Evolutionary conservation across 1,140 invertebrate genomes (phyloP), one percentile per base, ranked within the genome.

Genomic region (Lordiphosa mommai): DNA sequence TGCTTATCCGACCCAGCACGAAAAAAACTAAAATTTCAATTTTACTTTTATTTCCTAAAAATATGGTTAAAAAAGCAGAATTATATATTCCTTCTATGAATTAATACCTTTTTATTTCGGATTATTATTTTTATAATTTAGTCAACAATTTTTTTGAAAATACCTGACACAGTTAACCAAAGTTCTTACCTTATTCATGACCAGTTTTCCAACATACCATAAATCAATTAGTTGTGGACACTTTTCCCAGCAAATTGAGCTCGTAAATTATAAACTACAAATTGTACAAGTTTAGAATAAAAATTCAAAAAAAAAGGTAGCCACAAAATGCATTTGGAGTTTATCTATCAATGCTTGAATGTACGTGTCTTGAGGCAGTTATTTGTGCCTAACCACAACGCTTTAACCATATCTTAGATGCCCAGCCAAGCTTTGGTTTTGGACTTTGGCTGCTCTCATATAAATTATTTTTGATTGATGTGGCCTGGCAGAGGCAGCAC

Each of bases 381-480:
- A 67, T 58, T 50, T 48, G 36, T 14, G 41, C 32, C 32, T 7
- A 41, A 29, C 14, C 47, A 34, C 43, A 55, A 55, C 32, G 32
- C 43, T 60, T 47, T 68, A 37, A 41, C 38, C 70, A 53, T 66
- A 61, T 60, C 71, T 74, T 40, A 56, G 73, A 79, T 72, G 58
- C 52, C 23, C 52, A 27, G 69, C 55, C 70, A 48, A 30, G 61
- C 44, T 49, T 23, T 34, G 41, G 41, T 16, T 27, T n/a, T 16
- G 20, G 16, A 43, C 27, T 43, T 10, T 43, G 16, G 6, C 46
- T 80, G 74, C 76, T 79, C 74, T 82, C 66, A 79, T 61, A 79
- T 79, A 79, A 79, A 79, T 79, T 79, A 70, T 82, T 41, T 79
- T 82, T 79, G 74, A 79, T 79, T 79, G 74, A 79, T 79, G 74